Base-by-base conservation (phyloP, 1,140 invertebrate genomes). In the Cephus cinctus region DNA sequence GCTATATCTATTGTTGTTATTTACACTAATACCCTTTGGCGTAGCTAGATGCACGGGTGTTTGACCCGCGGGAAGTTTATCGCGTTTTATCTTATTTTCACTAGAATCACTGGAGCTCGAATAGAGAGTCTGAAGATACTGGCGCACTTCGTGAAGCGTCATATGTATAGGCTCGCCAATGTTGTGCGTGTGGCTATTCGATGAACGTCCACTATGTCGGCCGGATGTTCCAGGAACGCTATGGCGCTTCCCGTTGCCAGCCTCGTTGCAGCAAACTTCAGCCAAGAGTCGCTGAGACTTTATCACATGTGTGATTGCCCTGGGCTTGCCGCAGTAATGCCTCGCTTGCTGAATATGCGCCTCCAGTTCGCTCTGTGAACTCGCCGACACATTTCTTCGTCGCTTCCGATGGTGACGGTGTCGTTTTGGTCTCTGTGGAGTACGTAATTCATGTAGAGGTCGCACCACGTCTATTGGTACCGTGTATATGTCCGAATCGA, bases 401-500 rank as follows among this genome's bases (percentile, higher is more conserved):
- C 82, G 75, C 49, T 83, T 85, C 27, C 81, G 80, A 55, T 83
- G 81, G 52, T 78, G 79, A 50, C 79, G 78, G 25, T 76, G 77
- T 18, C 79, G 75, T 65, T 83, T 84, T 5, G 79, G 80, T 57
- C 80, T 78, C 25, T 78, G 67, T 59, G 78, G 68, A 5, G 69
- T 70, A 22, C 65, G 58, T 6, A 75, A 52, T 32, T 76, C 65
- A 16, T 73, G 75, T 36, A 79, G 70, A 52, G 83, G 83, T 56
- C 80, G 71, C 4, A 90, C 81, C 60, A 86, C 86, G 67, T 92
- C 89, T 32, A 92, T 84, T 15, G 89, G 90, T 31, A 92, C 83
- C 4, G 89, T 87, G 61, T 92, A 92, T 52, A 91, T 89, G 60
- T 92, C 89, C 61, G 87, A 89, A 54, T 90, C 88, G 54, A 89